These are phyloP conservation scores for Poeciliopsis paucimaculata DNA, from an alignment of 2,797 vertebrate genomes.

Conservation along the genomic window DNA sequence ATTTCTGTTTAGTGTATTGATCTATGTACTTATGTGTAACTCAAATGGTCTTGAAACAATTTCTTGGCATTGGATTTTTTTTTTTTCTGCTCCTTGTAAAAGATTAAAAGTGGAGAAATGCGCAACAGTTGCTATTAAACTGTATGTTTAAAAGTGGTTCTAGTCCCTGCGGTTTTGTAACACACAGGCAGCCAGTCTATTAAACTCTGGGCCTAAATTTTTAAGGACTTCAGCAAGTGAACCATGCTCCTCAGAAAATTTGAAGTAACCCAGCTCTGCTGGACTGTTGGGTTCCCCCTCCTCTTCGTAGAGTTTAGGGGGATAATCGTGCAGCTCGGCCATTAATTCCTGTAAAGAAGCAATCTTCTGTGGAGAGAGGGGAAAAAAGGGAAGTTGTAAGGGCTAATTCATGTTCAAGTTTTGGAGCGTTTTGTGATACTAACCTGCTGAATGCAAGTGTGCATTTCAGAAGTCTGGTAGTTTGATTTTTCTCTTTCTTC, in stretches of 20 bases:
- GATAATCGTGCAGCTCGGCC: slow-evolving; percentile 20
- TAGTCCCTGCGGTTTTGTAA: background rate
- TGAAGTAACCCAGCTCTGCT: slow-evolving; percentile 54
- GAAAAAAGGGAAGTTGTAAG: background rate
- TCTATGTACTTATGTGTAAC: slow-evolving; percentile 28
- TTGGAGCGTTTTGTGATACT: slow-evolving; percentile 1
- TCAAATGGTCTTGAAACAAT: slow-evolving; percentile 27
- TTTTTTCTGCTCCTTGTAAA: slow-evolving; percentile 19
- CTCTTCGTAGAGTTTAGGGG: slow-evolving; percentile 48
- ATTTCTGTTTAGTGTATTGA: slow-evolving; percentile 3
- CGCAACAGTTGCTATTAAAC: slow-evolving; percentile 67
- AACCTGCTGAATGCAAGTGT: slow-evolving; percentile 50
- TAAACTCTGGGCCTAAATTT: slow-evolving; percentile 55
- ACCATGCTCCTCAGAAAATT: background rate
- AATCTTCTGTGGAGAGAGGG: slow-evolving; percentile 52
- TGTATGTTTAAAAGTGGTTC: background rate
- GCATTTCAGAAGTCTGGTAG: too few species aligned
- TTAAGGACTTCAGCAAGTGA: slow-evolving; percentile 15
- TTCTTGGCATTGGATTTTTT: slow-evolving; percentile 9
- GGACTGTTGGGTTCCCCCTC: slow-evolving; percentile 23
- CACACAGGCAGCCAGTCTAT: slow-evolving; percentile 48
- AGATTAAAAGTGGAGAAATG: slow-evolving; percentile 45
- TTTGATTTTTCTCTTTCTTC: rapidly evolving
- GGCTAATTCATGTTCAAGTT: background rate
- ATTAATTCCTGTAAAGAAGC: slow-evolving; percentile 15